These are phyloP conservation scores for Sthenelais limicola DNA, from an alignment of 2,888 invertebrate species.

Conservation along the genomic window DNA sequence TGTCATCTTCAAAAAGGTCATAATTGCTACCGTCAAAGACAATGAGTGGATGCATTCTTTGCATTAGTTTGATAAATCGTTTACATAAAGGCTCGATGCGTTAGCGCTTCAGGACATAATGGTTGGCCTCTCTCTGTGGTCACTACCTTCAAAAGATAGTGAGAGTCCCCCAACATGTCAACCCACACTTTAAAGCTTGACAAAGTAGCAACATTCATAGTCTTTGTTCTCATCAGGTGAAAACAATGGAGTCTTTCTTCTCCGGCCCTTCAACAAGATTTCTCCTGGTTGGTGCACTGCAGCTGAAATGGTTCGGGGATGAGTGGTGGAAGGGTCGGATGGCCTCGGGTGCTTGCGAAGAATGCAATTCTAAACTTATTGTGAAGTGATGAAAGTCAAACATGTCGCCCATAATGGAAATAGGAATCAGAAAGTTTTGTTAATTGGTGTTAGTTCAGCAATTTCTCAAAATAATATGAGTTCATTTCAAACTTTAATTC, in stretches of 20 bases:
- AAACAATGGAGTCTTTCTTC: conserved; percentile 25
- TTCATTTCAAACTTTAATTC: no score
- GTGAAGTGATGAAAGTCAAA: no score
- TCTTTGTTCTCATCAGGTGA: conserved; percentile 35
- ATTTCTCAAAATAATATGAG: no score
- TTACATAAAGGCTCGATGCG: conserved; percentile 19
- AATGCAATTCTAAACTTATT: no score
- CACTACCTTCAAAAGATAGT: conserved; percentile 24
- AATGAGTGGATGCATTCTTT: conserved; percentile 31
- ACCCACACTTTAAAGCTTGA: neutral
- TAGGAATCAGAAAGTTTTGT: no score
- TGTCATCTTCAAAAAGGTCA: conserved; percentile 31
- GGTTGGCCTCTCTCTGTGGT: conserved; percentile 13
- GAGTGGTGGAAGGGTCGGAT: no score
- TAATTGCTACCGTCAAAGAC: conserved; percentile 35
- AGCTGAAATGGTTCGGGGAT: no score
- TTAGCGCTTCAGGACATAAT: neutral
- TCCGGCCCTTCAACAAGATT: neutral
- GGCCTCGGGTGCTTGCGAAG: no score
- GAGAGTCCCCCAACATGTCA: neutral
- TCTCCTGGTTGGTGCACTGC: no score
- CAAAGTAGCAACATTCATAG: neutral
- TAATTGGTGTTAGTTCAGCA: no score
- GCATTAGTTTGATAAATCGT: conserved; percentile 39
- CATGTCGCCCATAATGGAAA: no score